Conservation (phyloP, 2,113 vertebrate species). For the Zonotrichia leucophrys region DNA sequence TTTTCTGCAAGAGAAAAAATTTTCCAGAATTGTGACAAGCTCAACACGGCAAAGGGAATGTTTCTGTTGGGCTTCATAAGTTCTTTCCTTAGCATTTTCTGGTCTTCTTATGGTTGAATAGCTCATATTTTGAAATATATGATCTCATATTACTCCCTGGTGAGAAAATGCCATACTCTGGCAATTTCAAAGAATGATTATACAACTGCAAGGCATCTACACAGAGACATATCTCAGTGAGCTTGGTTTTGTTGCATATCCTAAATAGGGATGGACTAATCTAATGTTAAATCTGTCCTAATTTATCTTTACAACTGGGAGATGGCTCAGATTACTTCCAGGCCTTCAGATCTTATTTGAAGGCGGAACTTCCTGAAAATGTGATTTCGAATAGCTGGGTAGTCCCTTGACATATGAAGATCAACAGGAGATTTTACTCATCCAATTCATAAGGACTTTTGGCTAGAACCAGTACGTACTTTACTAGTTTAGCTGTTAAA, state of each 20-base stretch:
- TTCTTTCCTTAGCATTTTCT: background rate
- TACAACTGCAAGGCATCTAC: background rate
- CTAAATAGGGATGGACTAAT: background rate
- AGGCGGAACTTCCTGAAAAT: background rate
- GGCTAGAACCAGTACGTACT: background rate
- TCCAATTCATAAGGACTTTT: background rate
- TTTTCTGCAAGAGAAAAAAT: background rate
- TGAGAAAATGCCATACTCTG: background rate
- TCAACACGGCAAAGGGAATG: accelerated
- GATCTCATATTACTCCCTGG: background rate
- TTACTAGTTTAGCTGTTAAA: background rate
- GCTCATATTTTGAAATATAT: background rate
- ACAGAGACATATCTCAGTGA: background rate
- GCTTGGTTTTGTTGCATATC: background rate
- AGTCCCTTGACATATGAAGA: background rate
- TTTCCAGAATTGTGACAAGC: background rate
- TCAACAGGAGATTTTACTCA: background rate
- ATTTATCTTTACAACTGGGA: background rate
- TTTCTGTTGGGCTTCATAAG: background rate
- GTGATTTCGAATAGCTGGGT: background rate
- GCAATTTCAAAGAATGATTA: background rate
- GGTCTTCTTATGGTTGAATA: background rate
- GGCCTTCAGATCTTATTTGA: background rate
- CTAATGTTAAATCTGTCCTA: background rate
- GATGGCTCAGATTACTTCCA: background rate